Conservation (phyloP, 37 sponge, comb jelly and placozoan species). For the Trichoplax adhaerens region DNA sequence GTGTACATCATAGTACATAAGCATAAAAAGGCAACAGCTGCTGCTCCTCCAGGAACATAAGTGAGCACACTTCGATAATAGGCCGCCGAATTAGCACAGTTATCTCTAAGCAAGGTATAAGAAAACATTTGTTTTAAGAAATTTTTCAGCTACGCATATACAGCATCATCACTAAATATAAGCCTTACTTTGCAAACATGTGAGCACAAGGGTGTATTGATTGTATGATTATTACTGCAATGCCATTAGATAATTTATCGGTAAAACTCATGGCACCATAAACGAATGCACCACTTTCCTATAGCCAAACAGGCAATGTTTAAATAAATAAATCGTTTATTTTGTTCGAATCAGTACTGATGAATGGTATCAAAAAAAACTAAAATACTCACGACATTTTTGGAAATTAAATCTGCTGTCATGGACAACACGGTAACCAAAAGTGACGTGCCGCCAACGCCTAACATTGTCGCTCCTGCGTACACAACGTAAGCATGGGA, state of each 20-base stretch:
- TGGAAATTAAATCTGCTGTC: constrained; percentile 83
- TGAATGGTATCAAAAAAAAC: no score
- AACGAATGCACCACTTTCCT: constrained; percentile 84
- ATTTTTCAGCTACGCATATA: neutral
- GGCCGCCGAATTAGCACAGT: constrained; percentile 32
- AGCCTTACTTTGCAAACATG: no score
- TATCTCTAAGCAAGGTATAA: constrained; percentile 13
- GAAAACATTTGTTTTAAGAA: neutral
- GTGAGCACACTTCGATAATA: constrained; percentile 55
- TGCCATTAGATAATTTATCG: constrained; percentile 84
- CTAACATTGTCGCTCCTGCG: constrained; percentile 43
- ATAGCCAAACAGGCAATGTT: neutral
- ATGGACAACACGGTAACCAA: constrained; percentile 75
- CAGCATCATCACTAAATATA: no score
- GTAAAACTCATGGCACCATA: constrained; percentile 93
- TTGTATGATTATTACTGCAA: constrained; percentile 68
- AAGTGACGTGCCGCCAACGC: constrained; percentile 59
- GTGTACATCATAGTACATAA: no score
- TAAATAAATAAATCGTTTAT: neutral
- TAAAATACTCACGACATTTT: constrained; percentile 29
- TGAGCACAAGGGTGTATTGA: constrained; percentile 54
- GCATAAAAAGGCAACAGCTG: constrained; percentile 20
- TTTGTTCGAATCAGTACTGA: no score
- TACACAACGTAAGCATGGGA: constrained; percentile 7
- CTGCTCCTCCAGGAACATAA: constrained; percentile 60